Evolutionary conservation across 2,888 invertebrate species (phyloP).

Genomic region (Macaria notata): DNA sequence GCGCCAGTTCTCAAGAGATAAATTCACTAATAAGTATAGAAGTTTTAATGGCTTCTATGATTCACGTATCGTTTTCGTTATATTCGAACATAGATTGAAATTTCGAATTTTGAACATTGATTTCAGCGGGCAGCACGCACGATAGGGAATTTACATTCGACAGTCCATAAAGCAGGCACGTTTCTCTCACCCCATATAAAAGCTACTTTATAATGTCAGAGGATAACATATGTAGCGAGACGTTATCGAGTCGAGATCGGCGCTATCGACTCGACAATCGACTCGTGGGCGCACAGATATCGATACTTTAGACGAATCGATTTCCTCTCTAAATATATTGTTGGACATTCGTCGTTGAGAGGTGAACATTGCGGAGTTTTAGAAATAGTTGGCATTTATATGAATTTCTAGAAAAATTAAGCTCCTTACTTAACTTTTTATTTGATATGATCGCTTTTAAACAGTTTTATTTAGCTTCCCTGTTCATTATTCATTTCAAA

Average conservation of each 20-base stretch:
- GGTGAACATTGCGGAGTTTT: too few species aligned
- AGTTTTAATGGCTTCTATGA: too few species aligned
- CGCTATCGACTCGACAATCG: constrained; percentile 63
- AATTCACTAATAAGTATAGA: too few species aligned
- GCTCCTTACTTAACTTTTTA: too few species aligned
- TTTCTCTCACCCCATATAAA: constrained; percentile 41
- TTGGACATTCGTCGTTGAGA: constrained; percentile 30
- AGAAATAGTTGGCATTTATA: too few species aligned
- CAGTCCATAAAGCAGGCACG: constrained; percentile 48
- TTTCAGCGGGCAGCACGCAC: constrained; percentile 33
- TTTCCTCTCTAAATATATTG: constrained; percentile 53
- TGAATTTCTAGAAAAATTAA: too few species aligned
- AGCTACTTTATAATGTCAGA: constrained; percentile 63
- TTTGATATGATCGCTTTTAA: too few species aligned
- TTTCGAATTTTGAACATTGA: constrained; percentile 17
- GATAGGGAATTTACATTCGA: constrained; percentile 32
- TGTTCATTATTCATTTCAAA: too few species aligned
- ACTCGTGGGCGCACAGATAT: constrained; percentile 23
- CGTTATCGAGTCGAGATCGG: constrained; percentile 61
- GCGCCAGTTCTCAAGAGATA: too few species aligned
- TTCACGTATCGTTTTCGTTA: too few species aligned
- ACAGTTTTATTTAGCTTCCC: too few species aligned
- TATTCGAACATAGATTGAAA: too few species aligned
- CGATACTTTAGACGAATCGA: constrained; percentile 31
- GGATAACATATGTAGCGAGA: constrained; percentile 65